Conservation (phyloP, 2,888 invertebrate genomes). For the Chelonus formosanus region DNA sequence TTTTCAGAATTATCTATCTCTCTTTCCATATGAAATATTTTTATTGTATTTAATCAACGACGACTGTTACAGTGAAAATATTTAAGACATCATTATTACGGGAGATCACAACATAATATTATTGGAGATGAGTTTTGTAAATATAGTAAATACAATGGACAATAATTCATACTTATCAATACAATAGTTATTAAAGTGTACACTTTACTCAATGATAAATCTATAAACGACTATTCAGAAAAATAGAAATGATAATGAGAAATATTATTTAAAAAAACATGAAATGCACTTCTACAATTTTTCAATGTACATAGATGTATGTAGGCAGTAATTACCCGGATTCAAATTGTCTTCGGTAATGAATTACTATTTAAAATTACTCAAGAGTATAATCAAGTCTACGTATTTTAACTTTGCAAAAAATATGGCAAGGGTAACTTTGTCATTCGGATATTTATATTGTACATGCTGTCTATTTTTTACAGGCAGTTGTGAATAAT, state of each 20-base stretch:
- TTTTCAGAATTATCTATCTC: background rate
- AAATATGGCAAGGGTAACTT: conserved; percentile 19
- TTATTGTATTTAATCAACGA: no score
- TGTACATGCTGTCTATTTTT: conserved; percentile 33
- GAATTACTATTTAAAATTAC: conserved; percentile 6
- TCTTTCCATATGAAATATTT: background rate
- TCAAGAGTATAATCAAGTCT: no score
- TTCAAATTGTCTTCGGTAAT: conserved; percentile 21
- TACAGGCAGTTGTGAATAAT: conserved; percentile 24
- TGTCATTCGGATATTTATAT: conserved; percentile 33
- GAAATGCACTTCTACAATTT: conserved; percentile 28
- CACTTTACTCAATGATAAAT: background rate
- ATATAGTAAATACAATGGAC: conserved; percentile 8
- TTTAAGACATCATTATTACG: no score
- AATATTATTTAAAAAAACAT: conserved; percentile 7
- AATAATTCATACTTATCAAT: conserved; percentile 1
- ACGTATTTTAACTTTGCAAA: no score
- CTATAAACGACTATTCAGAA: background rate
- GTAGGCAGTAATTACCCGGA: conserved; percentile 34
- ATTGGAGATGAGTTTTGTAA: conserved; percentile 3
- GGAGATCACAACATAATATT: background rate
- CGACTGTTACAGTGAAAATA: no score
- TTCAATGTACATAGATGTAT: conserved; percentile 34
- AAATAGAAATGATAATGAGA: background rate
- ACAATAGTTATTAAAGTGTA: background rate